phyloP scores from a whole-genome alignment of 2,888 invertebrate genomes.

The Ornithoptera priamus region DNA sequence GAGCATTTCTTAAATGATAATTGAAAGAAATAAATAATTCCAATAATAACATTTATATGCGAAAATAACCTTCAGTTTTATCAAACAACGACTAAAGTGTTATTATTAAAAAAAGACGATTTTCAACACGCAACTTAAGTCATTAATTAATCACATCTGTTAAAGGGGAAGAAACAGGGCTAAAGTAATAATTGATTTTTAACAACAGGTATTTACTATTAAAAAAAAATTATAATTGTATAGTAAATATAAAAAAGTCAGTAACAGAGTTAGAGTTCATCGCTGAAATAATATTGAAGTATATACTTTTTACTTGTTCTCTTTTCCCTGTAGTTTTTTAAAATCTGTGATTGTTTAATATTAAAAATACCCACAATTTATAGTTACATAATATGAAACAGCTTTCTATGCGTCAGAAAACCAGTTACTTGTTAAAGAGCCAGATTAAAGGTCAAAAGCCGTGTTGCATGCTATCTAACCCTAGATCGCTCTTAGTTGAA shows the following conservation, averaged over 20 bases:
- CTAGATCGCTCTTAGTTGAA: neutral
- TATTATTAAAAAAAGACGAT: neutral
- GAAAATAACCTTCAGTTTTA: neutral
- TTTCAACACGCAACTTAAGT: no score
- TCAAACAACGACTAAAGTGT: neutral
- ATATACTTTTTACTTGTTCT: neutral
- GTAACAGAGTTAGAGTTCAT: no score
- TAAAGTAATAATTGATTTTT: no score
- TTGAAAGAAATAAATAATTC: neutral
- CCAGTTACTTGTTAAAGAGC: conserved; percentile 6
- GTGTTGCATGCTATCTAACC: neutral
- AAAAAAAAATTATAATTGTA: no score
- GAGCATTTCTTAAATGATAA: neutral
- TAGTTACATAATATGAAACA: conserved; percentile 3
- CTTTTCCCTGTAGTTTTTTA: neutral
- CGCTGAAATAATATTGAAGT: no score
- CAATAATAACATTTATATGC: neutral
- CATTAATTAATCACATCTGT: no score
- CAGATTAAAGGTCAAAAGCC: conserved; percentile 12
- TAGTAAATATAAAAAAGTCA: no score
- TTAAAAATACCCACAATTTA: neutral
- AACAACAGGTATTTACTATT: no score
- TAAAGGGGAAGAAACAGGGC: no score
- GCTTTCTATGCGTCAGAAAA: conserved; percentile 13
- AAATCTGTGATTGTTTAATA: neutral